Percentiles rank a stretch among this genome's conserved stretches.
These are phyloP conservation scores for Neocloeon triangulifer DNA, from an alignment of 1,140 invertebrate genomes.

Conservation along the genomic window DNA sequence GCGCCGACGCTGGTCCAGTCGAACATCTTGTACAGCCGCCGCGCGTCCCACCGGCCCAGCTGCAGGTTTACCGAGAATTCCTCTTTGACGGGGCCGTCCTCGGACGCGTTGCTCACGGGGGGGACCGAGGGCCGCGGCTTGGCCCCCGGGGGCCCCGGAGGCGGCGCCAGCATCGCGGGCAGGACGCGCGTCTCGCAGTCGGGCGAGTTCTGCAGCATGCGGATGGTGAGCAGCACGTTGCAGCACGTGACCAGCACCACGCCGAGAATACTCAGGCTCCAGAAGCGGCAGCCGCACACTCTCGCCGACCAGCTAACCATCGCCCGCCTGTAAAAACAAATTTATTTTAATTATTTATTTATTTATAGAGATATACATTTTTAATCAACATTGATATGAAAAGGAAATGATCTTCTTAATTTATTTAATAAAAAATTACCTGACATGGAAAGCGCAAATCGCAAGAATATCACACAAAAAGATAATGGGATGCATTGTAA, in stretches of 20 bases:
- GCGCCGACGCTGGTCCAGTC: conserved; percentile 46
- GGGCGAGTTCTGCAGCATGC: conserved; percentile 28
- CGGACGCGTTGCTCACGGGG: conserved; percentile 8
- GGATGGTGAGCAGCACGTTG: conserved; percentile 42
- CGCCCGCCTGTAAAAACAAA: too few species aligned
- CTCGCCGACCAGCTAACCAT: too few species aligned
- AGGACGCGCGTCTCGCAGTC: conserved; percentile 5
- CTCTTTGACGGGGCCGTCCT: background rate
- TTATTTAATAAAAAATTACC: too few species aligned
- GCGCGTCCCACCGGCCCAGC: conserved; percentile 46
- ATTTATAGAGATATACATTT: too few species aligned
- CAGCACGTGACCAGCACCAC: conserved; percentile 36
- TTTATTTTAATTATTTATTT: too few species aligned
- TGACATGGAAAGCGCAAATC: too few species aligned
- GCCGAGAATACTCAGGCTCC: conserved; percentile 37
- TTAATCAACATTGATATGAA: too few species aligned
- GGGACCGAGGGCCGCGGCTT: conserved; percentile 15
- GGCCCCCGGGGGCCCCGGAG: conserved; percentile 8
- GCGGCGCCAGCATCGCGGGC: conserved; percentile 5
- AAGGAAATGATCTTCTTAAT: too few species aligned
- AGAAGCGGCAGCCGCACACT: conserved; percentile 38
- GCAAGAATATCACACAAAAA: too few species aligned
- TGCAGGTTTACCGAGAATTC: conserved; percentile 24
- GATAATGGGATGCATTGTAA: too few species aligned
- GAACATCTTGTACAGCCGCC: conserved; percentile 39